Base-by-base conservation (phyloP, 2,888 invertebrate genomes). In the Atethmia centrago region DNA sequence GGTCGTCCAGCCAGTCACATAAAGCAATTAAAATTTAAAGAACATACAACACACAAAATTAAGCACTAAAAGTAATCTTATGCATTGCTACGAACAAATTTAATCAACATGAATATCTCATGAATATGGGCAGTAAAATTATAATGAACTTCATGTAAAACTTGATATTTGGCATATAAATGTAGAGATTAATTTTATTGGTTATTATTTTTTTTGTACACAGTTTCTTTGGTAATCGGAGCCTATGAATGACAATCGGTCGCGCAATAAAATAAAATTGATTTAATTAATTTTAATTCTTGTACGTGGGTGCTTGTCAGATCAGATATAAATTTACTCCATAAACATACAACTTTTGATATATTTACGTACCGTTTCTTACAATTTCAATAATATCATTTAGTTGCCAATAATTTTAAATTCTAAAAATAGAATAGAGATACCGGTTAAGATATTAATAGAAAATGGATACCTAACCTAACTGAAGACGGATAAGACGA, bases 61-160 rank as follows among this genome's bases (percentile, higher is more conserved):
- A 56, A 78, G n/a, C 56, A 75, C 71, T 76, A 59, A 76, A 79
- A 36, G 45, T 74, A 64, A 79, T 74, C 62, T 36, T 65, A 74
- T 62, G 74, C 68, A 77, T 72, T 53, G 59, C 67, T 63, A 63
- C 73, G 73, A 83, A 83, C 68, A 80, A 73, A 80, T 83, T 79
- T 59, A 83, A 85, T 83, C 77, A 77, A 83, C 67, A 75, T 83
- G 64, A 61, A 77, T 73, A 69, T 67, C 68, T 85, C 80, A 83
- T 83, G 80, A 84, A 85, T 85, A 77, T 71, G 49, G 59, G 31
- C 40, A 71, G 47, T 84, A 72, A 85, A 85, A 77, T 77, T 83
- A 71, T 80, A 75, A 83, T 76, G 71, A 83, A 77, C 59, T 67
- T 67, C 51, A 77, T 61, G 71, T 77, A 53, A 45, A 74, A 68